A percentile compares a stretch with the other conserved stretches of the same genome.
phyloP scores from a whole-genome alignment of 2,797 vertebrate genomes.

The Chelonia mydas region DNA sequence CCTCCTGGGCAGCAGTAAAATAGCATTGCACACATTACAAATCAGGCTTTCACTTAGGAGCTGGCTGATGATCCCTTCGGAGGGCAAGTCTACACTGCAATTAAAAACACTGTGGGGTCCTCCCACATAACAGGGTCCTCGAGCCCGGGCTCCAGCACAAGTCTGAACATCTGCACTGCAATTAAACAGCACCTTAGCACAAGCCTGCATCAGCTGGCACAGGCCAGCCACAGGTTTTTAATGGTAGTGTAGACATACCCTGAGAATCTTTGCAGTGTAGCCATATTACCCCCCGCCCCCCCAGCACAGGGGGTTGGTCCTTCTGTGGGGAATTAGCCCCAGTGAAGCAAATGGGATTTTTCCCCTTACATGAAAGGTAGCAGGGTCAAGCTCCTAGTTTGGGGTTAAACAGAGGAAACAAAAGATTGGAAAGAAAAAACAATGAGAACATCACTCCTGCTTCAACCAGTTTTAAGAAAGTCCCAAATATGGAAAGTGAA shows the following conservation, averaged over 20 bases:
- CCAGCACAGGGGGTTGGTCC: background rate
- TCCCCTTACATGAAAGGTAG: background rate
- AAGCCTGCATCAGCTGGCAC: too few relatives aligned
- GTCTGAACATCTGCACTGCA: background rate
- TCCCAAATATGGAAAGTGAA: background rate
- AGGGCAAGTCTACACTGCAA: background rate
- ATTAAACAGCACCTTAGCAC: background rate
- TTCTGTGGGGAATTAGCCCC: background rate
- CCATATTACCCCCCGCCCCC: background rate
- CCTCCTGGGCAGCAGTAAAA: background rate
- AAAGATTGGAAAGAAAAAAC: background rate
- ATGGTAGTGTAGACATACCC: background rate
- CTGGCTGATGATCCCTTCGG: background rate
- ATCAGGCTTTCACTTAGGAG: background rate
- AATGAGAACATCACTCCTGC: background rate
- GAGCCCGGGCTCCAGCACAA: background rate
- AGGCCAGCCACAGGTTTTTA: background rate
- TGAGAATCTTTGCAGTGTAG: background rate
- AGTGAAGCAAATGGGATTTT: background rate
- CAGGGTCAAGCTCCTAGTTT: background rate
- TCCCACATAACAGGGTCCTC: background rate
- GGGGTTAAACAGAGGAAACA: background rate
- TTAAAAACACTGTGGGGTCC: background rate
- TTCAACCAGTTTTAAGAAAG: background rate
- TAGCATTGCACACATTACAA: background rate